Evolutionary conservation across 2,888 invertebrate genomes (phyloP).

Genomic region (Chloroclysta siterata): DNA sequence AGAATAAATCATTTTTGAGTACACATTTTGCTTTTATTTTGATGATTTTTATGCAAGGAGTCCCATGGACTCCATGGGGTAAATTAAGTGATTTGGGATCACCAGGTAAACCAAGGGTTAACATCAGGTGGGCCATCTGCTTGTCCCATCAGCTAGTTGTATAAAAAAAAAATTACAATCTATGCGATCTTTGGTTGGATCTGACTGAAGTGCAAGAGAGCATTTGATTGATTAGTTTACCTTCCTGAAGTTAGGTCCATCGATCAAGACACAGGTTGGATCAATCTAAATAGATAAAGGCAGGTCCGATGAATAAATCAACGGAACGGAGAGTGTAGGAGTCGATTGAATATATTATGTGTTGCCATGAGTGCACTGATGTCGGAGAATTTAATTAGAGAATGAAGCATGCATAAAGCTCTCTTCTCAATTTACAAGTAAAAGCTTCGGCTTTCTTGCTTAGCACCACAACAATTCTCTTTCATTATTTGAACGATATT

Average conservation of each 20-base stretch:
- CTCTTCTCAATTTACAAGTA: slow-evolving; percentile 62
- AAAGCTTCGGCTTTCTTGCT: slow-evolving; percentile 64
- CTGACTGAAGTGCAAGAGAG: not conserved
- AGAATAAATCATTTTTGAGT: too few species aligned
- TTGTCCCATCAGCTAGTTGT: too few species aligned
- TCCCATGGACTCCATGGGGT: too few species aligned
- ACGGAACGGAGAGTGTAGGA: slow-evolving; percentile 54
- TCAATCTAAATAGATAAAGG: slow-evolving; percentile 40
- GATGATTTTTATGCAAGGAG: too few species aligned
- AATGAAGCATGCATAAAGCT: slow-evolving; percentile 55
- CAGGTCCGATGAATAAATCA: slow-evolving; percentile 51
- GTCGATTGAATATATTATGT: slow-evolving; percentile 67
- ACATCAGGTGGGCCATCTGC: too few species aligned
- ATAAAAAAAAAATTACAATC: too few species aligned
- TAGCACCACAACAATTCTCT: slow-evolving; percentile 51
- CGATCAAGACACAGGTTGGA: slow-evolving; percentile 36
- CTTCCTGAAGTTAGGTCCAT: slow-evolving; percentile 30
- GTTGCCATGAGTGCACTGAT: slow-evolving; percentile 69
- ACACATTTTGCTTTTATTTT: too few species aligned
- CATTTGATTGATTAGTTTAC: slow-evolving; percentile 35
- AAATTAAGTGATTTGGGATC: too few species aligned
- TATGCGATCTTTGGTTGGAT: too few species aligned
- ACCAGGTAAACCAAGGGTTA: too few species aligned
- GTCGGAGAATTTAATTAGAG: slow-evolving; percentile 69
- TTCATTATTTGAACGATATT: too few species aligned